Evolutionary conservation across 2,888 invertebrate species (phyloP).

Genomic region (Rosalia funebris): DNA sequence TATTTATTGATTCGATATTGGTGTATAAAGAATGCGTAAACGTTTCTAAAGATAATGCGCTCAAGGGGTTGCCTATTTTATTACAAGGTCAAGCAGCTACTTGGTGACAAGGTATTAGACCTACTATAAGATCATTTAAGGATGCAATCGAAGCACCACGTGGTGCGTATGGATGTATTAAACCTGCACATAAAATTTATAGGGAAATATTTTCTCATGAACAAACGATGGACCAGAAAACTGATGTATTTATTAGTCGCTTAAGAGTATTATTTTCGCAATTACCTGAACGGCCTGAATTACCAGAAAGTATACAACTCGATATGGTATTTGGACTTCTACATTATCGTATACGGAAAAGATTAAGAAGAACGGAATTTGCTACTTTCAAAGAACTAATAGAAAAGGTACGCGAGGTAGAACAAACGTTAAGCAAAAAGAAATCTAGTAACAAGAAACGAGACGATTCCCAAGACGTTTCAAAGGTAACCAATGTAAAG

Average conservation of each 20-base stretch:
- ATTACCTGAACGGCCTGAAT: neutral
- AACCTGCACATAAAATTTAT: slow-evolving; percentile 26
- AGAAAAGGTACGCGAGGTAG: slow-evolving; percentile 8
- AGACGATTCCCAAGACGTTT: neutral
- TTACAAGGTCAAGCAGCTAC: slow-evolving; percentile 33
- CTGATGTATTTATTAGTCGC: slow-evolving; percentile 21
- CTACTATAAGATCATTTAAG: slow-evolving; percentile 23
- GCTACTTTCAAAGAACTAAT: slow-evolving; percentile 5
- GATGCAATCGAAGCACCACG: slow-evolving; percentile 22
- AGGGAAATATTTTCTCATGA: slow-evolving; percentile 29
- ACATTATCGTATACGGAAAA: slow-evolving; percentile 22
- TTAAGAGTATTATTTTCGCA: slow-evolving; percentile 14
- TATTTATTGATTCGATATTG: slow-evolving; percentile 27
- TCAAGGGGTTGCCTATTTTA: slow-evolving; percentile 35
- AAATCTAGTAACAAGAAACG: too few relatives aligned
- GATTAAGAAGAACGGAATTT: slow-evolving; percentile 20
- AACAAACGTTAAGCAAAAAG: neutral
- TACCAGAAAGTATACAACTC: slow-evolving; percentile 20
- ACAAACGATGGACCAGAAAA: slow-evolving; percentile 18
- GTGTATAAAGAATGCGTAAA: slow-evolving; percentile 33
- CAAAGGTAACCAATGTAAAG: neutral
- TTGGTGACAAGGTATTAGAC: slow-evolving; percentile 38
- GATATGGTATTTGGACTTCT: slow-evolving; percentile 34
- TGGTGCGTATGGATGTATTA: slow-evolving; percentile 35
- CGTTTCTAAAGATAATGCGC: slow-evolving; percentile 30